phyloP scores from a whole-genome alignment of 1,140 invertebrate genomes.

The Drosophila grimshawi region DNA sequence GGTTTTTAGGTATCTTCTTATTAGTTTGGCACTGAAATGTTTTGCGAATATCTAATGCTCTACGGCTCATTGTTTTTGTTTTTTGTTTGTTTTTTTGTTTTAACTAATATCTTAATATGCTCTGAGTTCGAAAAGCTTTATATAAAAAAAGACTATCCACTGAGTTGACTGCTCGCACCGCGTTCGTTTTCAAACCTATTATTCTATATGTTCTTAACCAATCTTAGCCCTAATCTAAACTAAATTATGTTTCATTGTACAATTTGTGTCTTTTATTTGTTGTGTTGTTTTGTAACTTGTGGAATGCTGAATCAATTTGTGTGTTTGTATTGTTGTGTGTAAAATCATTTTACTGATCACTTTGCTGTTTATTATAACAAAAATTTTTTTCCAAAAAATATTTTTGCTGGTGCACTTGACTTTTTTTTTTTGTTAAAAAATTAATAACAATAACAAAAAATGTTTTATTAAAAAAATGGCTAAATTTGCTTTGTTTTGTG shows the following conservation, averaged over 20 bases:
- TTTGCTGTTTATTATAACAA: slow-evolving; percentile 63
- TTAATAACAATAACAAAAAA: slow-evolving; percentile 82
- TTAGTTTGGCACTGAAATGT: slow-evolving; percentile 49
- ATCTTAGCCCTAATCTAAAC: slow-evolving; percentile 21
- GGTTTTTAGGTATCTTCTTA: slow-evolving; percentile 24
- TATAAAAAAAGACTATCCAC: slow-evolving; percentile 62
- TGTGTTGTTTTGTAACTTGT: slow-evolving; percentile 27
- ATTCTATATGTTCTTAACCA: slow-evolving; percentile 25
- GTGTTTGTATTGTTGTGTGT: slow-evolving; percentile 49
- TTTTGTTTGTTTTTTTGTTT: slow-evolving; percentile 18
- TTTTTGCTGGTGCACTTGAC: slow-evolving; percentile 47
- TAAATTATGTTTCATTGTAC: slow-evolving; percentile 66
- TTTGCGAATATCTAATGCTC: slow-evolving; percentile 14
- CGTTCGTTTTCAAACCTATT: slow-evolving; percentile 31
- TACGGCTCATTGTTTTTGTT: slow-evolving; percentile 11
- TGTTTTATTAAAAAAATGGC: slow-evolving; percentile 75
- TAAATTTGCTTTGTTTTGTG: slow-evolving; percentile 65
- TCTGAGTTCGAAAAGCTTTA: slow-evolving; percentile 67
- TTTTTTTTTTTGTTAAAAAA: slow-evolving; percentile 72
- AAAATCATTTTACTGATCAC: slow-evolving; percentile 82
- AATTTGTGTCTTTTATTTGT: slow-evolving; percentile 67
- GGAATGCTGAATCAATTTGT: slow-evolving; percentile 61
- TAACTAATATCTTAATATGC: slow-evolving; percentile 75
- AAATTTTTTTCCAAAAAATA: slow-evolving; percentile 59
- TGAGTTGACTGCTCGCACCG: slow-evolving; percentile 67